These are phyloP conservation scores for Poecilia gillii DNA, from an alignment of 2,797 vertebrate species.

Conservation along the genomic window DNA sequence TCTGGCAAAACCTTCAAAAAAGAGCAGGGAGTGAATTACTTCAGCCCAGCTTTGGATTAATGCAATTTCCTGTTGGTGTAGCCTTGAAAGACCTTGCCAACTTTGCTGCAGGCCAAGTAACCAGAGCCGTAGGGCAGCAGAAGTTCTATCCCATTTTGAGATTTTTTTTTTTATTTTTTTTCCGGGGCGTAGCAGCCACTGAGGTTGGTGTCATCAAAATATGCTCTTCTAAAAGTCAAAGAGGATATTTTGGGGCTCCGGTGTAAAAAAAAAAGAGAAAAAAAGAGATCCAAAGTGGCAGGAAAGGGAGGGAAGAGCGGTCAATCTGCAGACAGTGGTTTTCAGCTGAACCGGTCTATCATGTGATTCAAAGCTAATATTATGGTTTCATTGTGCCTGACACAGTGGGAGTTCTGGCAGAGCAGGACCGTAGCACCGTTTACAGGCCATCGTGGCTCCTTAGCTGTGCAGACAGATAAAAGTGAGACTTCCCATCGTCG, in stretches of 20 bases:
- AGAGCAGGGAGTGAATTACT: constrained; percentile 74
- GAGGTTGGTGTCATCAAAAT: constrained; percentile 67
- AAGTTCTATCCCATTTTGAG: constrained; percentile 46
- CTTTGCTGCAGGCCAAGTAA: constrained; percentile 65
- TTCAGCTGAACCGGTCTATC: constrained; percentile 59
- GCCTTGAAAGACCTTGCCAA: constrained; percentile 73
- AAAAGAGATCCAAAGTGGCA: constrained; percentile 62
- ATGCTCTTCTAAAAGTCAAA: constrained; percentile 44
- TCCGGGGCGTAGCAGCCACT: constrained; percentile 34
- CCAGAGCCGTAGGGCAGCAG: constrained; percentile 52
- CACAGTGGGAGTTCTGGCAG: constrained; percentile 67
- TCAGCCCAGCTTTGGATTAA: constrained; percentile 76
- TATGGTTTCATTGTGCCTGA: constrained; percentile 66
- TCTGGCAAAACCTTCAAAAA: constrained; percentile 70
- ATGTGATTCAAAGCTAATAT: constrained; percentile 70
- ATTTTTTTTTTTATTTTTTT: constrained; percentile 37
- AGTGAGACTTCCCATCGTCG: constrained; percentile 34
- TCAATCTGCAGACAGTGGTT: constrained; percentile 72
- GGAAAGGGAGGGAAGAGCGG: constrained; percentile 59
- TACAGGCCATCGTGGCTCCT: constrained; percentile 28
- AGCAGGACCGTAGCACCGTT: constrained; percentile 28
- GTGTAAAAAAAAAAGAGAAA: constrained; percentile 25
- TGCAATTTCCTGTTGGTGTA: constrained; percentile 81
- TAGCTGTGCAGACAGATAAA: constrained; percentile 43
- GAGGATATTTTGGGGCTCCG: constrained; percentile 50